These are phyloP conservation scores for Acrocephalus arundinaceus DNA, from an alignment of 2,113 vertebrate genomes.

Conservation along the genomic window DNA sequence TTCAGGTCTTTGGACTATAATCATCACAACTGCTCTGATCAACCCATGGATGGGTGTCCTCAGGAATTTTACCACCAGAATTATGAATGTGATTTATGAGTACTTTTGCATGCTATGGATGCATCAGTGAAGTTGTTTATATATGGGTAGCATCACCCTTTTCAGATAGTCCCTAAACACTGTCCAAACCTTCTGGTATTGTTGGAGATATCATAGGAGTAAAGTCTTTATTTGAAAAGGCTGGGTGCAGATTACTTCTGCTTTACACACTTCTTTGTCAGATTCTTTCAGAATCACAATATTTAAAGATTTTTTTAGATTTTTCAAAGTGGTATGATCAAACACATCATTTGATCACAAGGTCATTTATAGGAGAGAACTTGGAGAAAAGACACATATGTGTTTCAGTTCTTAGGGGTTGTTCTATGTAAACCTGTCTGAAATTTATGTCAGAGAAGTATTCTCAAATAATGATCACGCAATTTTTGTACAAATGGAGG, in stretches of 20 bases:
- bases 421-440: neutral
- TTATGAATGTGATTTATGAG: neutral
- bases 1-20: constrained; percentile 9
- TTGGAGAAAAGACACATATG: neutral
- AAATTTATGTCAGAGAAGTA: neutral
- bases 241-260: neutral
- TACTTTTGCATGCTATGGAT: neutral
- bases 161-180: neutral
- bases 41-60: neutral
- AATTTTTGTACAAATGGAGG: neutral
- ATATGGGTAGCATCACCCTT: neutral
- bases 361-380: neutral
- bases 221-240: neutral
- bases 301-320: neutral
- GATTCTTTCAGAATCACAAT: neutral
- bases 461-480: neutral
- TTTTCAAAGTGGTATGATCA: neutral
- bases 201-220: neutral
- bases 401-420: neutral
- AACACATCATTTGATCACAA: neutral
- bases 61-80: neutral
- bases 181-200: neutral
- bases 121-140: neutral
- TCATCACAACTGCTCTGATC: neutral
- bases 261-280: neutral